These are phyloP conservation scores for Drosophila pullipes DNA, from an alignment of 2,888 invertebrate species.

Conservation along the genomic window DNA sequence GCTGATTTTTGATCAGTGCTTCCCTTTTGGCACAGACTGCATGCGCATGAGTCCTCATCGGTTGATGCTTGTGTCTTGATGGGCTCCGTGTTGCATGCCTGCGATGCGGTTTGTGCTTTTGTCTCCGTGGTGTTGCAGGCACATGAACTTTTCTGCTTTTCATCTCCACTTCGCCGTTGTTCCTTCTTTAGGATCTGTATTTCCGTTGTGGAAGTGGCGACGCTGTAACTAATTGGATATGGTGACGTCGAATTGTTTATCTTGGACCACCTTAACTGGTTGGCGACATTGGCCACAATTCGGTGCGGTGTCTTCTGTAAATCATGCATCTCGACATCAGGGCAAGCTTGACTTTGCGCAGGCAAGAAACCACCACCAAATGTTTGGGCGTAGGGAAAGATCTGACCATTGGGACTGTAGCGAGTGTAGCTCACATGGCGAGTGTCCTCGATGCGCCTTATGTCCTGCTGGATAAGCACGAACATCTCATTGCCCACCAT, in stretches of 20 bases:
- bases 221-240: slow-evolving; percentile 58
- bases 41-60: neutral
- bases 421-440: slow-evolving; percentile 69
- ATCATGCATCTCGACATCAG: neutral
- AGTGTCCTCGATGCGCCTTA: slow-evolving; percentile 78
- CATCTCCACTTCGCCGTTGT: no score
- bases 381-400: neutral
- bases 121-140: slow-evolving; percentile 22
- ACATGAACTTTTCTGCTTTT: neutral
- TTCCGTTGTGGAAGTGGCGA: slow-evolving; percentile 69
- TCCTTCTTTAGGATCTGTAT: slow-evolving; percentile 5
- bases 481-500: slow-evolving; percentile 75
- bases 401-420: slow-evolving; percentile 55
- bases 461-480: slow-evolving; percentile 81
- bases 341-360: neutral
- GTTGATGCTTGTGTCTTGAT: neutral
- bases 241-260: slow-evolving; percentile 26
- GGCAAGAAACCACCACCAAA: neutral
- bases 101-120: neutral
- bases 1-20: neutral
- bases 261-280: slow-evolving; percentile 73
- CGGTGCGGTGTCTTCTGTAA: neutral
- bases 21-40: neutral
- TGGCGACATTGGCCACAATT: slow-evolving; percentile 33
- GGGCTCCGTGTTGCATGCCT: slow-evolving; percentile 8